Base-by-base conservation (phyloP, 2,888 invertebrate genomes). In the Trichopria drosophilae region DNA sequence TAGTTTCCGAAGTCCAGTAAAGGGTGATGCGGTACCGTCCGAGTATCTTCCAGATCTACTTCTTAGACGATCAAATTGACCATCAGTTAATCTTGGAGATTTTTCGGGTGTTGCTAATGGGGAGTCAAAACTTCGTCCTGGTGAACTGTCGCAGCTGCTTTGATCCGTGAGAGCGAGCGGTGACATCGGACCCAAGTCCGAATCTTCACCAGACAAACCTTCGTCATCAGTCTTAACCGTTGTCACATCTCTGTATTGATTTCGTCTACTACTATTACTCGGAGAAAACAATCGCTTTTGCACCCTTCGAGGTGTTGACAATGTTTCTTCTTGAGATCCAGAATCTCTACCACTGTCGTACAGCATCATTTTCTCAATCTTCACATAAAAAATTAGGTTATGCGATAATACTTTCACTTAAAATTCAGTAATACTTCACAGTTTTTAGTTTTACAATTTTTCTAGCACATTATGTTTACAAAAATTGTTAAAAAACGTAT, bases 121-220 rank as follows among this genome's bases (percentile, higher is more conserved):
- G 9, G 71, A 71, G 6, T 60, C 40, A 32, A 61, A 66, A 4
- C 59, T 54, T 37, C 64, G 58, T 6, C 60, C 65, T 4, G 71
- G 63, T 1, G 71, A 69, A 57, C 66, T 69, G 12, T 55, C 57
- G 26, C 44, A 46, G 10, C 57, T 53, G n/a, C 65, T 66, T 2
- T 42, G 55, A 29, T 71, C 69, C 4, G 67, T 68, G 3, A 62
- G 28, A 3, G 62, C 63, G 4, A 73, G 41, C 0, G 72, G 72
- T 5, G 72, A 72, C 67, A 73, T 70, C 1, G 68, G 70, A 3
- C 71, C 68, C n/a, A 73, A 55, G 40, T 71, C 73, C 1, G 73
- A 72, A 1, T 73, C 73, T 2, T 68, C 64, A 7, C 62, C 72
- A 1, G 71, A 69, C 19, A 36, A 35, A 43, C 22, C 29, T 12